phyloP scores from a whole-genome alignment of 2,113 vertebrate species.

The Xiphias gladius region DNA sequence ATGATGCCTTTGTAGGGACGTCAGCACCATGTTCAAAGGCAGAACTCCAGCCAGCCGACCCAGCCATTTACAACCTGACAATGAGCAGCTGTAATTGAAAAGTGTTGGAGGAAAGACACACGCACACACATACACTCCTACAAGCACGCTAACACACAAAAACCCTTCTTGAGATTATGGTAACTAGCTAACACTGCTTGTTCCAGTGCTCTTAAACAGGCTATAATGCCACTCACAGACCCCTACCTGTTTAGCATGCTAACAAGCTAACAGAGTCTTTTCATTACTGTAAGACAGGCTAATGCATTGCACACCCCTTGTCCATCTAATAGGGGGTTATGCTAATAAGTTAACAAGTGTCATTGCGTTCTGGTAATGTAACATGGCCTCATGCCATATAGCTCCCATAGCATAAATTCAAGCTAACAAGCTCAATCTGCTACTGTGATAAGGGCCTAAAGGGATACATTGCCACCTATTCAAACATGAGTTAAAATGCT shows the following conservation, averaged over 20 bases:
- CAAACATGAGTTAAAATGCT: constrained; percentile 67
- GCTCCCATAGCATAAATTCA: constrained; percentile 72
- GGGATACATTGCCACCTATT: constrained; percentile 51
- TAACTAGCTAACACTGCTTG: constrained; percentile 57
- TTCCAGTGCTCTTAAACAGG: constrained; percentile 67
- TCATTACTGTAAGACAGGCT: constrained; percentile 65
- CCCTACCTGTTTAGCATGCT: constrained; percentile 73
- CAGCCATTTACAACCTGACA: constrained; percentile 78
- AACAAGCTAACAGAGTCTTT: constrained; percentile 72
- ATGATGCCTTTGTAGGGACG: constrained; percentile 80
- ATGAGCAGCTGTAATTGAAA: constrained; percentile 83
- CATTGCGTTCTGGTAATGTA: constrained; percentile 65
- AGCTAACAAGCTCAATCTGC: constrained; percentile 72
- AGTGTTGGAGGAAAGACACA: constrained; percentile 61
- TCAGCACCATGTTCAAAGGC: constrained; percentile 76
- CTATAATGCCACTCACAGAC: constrained; percentile 62
- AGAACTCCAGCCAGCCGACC: constrained; percentile 79
- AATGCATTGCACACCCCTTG: constrained; percentile 49
- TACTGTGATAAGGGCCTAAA: constrained; percentile 60
- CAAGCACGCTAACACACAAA: constrained; percentile 5
- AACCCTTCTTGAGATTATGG: constrained; percentile 55
- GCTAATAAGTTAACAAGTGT: constrained; percentile 79
- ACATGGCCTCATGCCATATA: constrained; percentile 73
- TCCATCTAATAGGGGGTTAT: constrained; percentile 70
- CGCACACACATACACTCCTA: constrained; percentile 16